Evolutionary conservation across 1,140 invertebrate genomes (phyloP), one percentile per base, ranked within the genome.

Genomic region (Macrosteles quadrilineatus): DNA sequence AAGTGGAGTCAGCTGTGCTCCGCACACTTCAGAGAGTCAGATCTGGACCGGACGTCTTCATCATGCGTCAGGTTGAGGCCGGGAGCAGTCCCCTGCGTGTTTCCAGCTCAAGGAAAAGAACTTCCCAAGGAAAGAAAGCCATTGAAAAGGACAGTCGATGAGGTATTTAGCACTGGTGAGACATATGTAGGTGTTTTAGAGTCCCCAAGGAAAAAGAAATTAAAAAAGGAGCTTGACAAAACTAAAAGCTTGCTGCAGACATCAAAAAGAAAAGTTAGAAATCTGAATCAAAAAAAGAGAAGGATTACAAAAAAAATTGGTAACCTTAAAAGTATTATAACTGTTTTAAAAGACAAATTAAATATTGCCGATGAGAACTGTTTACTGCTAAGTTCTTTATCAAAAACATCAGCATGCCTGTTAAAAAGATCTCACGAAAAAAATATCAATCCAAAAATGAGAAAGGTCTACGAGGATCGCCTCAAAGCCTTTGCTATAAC

Each of bases 401-500:
- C 43, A n/a, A 70, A 70, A 70, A 43, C 67, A 36, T 43, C 55
- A n/a, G 68, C 67, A n/a, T 70, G 43, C 27, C 25, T 62, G 65
- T 30, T 70, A 43, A 36, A 70, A 40, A 65, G 68, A 40, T 21
- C 68, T 36, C 30, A 23, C n/a, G 65, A 23, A 25, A 40, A 67
- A 67, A 50, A 4, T 23, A 27, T 12, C 27, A 71, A 66, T 40
- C 23, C 65, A 27, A 57, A 64, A 19, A 40, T 68, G 62, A 73
- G 21, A 50, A 67, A 50, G 29, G 36, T 53, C 17, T 73, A 59
- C 40, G 63, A 63, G 27, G 65, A 67, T 14, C 45, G 65, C 19
- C 25, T 43, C 1, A 67, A 67, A 12, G 19, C 45, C 70, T 81
- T 80, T 76, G 77, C 78, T 66, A 65, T 81, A 9, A 81, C 81